Conservation (phyloP, 2,797 vertebrate genomes). For the Leuciscus waleckii region DNA sequence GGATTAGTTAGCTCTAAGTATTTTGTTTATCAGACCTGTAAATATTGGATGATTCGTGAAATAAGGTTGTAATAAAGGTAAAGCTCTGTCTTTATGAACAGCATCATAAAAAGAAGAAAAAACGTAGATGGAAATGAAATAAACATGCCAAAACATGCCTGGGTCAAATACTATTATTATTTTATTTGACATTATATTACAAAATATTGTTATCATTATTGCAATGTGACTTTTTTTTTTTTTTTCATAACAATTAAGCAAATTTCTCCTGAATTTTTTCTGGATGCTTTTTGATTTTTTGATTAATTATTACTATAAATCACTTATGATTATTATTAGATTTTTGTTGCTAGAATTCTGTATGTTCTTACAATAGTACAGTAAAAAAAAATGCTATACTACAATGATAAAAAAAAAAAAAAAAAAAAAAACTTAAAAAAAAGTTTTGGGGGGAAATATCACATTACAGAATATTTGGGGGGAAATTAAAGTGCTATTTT, state of each 20-base stretch:
- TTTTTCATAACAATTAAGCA: neutral
- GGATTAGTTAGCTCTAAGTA: neutral
- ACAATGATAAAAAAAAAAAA: neutral
- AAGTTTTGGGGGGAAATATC: too few species aligned
- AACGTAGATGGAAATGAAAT: neutral
- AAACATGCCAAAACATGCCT: neutral
- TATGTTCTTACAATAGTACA: neutral
- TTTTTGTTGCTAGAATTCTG: neutral
- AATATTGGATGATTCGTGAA: constrained; percentile 1
- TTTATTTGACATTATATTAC: neutral
- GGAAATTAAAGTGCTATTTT: neutral
- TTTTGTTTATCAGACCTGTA: neutral
- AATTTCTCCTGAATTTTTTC: neutral
- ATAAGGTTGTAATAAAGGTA: neutral
- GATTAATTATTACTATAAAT: neutral
- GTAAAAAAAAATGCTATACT: neutral
- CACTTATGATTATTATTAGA: neutral
- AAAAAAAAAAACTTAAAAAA: too few species aligned
- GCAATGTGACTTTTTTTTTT: neutral
- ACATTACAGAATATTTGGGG: neutral
- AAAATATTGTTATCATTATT: neutral
- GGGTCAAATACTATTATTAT: neutral
- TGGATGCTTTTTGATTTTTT: neutral
- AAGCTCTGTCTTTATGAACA: neutral
- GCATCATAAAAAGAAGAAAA: neutral